These are phyloP conservation scores for Beaufortia kweichowensis DNA, from an alignment of 2,113 vertebrate species.

Conservation along the genomic window DNA sequence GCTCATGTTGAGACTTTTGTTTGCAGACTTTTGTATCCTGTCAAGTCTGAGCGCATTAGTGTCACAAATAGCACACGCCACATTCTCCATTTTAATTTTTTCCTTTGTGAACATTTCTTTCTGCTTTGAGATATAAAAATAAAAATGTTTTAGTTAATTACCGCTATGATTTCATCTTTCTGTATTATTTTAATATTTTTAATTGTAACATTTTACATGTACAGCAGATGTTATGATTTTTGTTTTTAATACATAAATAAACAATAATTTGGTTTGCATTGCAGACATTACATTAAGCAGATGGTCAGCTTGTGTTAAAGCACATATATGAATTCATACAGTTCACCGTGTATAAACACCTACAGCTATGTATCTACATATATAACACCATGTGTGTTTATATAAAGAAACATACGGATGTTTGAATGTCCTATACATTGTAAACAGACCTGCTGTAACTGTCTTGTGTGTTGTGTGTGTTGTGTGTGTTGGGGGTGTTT, in stretches of 20 bases:
- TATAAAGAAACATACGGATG: slow-evolving; percentile 34
- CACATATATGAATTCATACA: slow-evolving; percentile 10
- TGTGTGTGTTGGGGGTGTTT: no score
- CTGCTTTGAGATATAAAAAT: no score
- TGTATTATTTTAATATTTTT: neutral
- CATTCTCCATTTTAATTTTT: no score
- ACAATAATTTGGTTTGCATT: slow-evolving; percentile 17
- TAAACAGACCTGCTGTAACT: no score
- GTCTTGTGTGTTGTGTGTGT: no score
- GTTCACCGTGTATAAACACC: slow-evolving; percentile 13
- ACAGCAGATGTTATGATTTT: neutral
- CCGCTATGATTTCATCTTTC: no score
- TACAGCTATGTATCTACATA: neutral
- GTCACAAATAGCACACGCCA: no score
- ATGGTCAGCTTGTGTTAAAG: slow-evolving; percentile 41
- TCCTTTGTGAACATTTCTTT: no score
- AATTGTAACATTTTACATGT: neutral
- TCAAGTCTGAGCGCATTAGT: no score
- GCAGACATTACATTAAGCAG: slow-evolving; percentile 26
- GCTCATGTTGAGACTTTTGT: neutral
- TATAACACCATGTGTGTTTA: slow-evolving; percentile 7
- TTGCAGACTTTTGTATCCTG: no score
- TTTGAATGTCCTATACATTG: neutral
- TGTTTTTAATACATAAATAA: slow-evolving; percentile 5
- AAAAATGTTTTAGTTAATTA: no score